Conservation (phyloP, 2,113 vertebrate genomes). For the Craseonycteris thonglongyai region DNA sequence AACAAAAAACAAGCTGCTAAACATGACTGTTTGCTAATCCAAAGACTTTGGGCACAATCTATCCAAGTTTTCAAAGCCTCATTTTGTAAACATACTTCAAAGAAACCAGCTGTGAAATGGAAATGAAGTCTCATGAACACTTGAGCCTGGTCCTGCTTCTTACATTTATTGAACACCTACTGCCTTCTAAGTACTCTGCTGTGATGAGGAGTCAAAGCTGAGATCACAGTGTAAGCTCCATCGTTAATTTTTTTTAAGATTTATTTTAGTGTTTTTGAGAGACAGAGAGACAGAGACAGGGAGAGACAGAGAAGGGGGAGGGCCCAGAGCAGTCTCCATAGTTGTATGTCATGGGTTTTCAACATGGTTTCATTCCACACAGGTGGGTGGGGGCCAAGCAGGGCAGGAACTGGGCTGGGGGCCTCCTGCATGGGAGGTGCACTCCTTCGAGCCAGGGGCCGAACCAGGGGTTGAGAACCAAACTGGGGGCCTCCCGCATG, state of each 20-base stretch:
- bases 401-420: too few relatives aligned
- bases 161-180: neutral
- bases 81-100: neutral
- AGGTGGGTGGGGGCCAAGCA: too few relatives aligned
- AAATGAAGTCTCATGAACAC: neutral
- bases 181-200: neutral
- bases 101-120: neutral
- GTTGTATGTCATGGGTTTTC: too few relatives aligned
- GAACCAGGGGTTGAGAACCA: too few relatives aligned
- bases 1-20: neutral
- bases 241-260: neutral
- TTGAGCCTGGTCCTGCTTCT: neutral
- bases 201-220: neutral
- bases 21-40: neutral
- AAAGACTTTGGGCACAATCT: neutral
- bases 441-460: too few relatives aligned
- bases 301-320: too few relatives aligned
- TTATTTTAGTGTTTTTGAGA: too few relatives aligned
- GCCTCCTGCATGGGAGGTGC: too few relatives aligned
- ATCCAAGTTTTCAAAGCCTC: neutral
- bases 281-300: too few relatives aligned
- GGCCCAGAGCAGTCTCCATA: too few relatives aligned
- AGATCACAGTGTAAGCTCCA: neutral
- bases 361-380: too few relatives aligned
- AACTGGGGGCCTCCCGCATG: too few relatives aligned